These are phyloP conservation scores for Himalopsyche kuldschensis DNA, from an alignment of 2,888 invertebrate genomes.

Conservation along the genomic window DNA sequence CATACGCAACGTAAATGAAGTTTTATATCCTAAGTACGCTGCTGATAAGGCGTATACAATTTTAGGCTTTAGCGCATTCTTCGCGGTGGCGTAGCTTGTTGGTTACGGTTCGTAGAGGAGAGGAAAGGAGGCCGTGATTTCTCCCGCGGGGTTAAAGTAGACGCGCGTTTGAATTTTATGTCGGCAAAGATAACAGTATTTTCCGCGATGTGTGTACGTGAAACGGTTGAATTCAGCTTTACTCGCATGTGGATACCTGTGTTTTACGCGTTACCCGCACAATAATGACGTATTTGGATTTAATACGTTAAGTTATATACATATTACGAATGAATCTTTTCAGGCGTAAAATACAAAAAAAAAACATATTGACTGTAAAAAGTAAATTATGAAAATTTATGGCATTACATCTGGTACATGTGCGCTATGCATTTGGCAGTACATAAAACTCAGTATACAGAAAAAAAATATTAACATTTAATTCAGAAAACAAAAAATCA, in stretches of 20 bases:
- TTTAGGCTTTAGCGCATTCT: not conserved
- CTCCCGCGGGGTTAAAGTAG: conserved; percentile 38
- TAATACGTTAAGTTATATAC: not conserved
- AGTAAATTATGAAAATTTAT: no score
- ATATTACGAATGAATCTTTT: not conserved
- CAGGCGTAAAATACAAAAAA: no score
- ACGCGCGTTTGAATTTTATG: conserved; percentile 40
- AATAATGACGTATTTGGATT: not conserved
- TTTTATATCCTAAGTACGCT: not conserved
- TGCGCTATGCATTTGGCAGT: no score
- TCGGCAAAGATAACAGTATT: conserved; percentile 39
- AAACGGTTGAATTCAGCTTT: not conserved
- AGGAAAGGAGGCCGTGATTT: conserved; percentile 40
- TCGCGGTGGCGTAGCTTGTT: not conserved
- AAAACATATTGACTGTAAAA: no score
- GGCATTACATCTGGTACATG: no score
- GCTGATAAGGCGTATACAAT: not conserved
- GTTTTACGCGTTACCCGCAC: not conserved
- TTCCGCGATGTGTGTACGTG: conserved; percentile 23
- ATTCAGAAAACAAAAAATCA: no score
- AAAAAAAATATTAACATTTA: no score
- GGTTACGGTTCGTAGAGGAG: not conserved
- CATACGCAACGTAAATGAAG: no score
- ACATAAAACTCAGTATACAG: no score
- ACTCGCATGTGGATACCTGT: not conserved